Evolutionary conservation across 37 sponge, comb jelly and placozoan genomes (phyloP).

Genomic region (Haliclona indistincta): DNA sequence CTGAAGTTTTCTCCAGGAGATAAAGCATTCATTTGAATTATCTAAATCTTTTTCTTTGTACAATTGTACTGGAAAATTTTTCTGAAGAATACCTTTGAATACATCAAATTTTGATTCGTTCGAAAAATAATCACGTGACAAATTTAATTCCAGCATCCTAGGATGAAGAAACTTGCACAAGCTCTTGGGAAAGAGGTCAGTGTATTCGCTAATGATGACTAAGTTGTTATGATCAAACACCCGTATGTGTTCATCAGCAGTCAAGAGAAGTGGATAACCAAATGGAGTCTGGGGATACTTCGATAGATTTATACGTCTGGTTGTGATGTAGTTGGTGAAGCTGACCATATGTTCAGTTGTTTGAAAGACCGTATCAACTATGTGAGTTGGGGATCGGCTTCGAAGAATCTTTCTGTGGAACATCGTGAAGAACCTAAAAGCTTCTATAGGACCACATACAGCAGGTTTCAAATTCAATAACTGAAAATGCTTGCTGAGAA

Average conservation of each 20-base stretch:
- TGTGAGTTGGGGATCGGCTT: background rate
- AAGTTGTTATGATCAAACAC: conserved; percentile 12
- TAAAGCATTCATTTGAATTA: no score
- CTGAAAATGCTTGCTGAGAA: conserved; percentile 20
- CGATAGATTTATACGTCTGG: background rate
- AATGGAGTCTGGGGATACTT: conserved; percentile 34
- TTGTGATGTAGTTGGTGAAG: background rate
- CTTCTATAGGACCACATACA: background rate
- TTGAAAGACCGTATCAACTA: background rate
- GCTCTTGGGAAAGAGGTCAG: conserved; percentile 10
- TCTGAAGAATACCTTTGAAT: background rate
- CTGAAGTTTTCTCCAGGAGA: no score
- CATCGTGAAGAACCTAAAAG: conserved; percentile 7
- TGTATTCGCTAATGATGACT: background rate
- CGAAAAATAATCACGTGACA: background rate
- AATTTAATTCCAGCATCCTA: conserved; percentile 15
- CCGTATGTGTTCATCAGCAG: conserved; percentile 25
- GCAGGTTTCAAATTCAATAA: background rate
- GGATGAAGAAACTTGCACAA: conserved; percentile 25
- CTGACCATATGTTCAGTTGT: background rate
- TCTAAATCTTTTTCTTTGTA: background rate
- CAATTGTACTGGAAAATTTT: background rate
- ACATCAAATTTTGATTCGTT: background rate
- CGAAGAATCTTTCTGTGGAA: background rate
- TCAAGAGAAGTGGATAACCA: conserved; percentile 19